A percentile compares a stretch with the other conserved stretches of the same genome.
Conservation (phyloP, 2,797 vertebrate species). For the Smutsia gigantea region DNA sequence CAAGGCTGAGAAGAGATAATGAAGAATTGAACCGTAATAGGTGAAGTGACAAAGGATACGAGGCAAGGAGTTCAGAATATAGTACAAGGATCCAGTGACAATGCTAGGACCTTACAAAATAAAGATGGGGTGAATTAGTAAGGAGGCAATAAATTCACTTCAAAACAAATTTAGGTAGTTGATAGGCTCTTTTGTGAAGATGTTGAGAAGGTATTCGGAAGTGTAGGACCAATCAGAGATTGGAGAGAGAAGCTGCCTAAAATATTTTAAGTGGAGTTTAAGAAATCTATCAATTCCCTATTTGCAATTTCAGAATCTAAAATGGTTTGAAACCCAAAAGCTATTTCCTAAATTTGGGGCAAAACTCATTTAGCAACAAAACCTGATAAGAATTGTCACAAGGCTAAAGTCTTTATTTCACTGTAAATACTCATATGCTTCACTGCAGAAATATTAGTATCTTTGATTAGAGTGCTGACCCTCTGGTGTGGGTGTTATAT, state of each 20-base stretch:
- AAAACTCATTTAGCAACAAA: slow-evolving; percentile 21
- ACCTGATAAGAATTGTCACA: neutral
- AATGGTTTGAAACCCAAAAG: neutral
- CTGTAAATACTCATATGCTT: neutral
- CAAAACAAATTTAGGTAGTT: neutral
- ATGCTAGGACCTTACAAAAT: neutral
- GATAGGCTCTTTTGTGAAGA: neutral
- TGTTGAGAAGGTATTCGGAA: neutral
- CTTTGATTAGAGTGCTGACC: neutral
- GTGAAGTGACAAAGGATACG: neutral
- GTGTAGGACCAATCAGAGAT: neutral
- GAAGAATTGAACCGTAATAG: neutral
- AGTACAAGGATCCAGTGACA: neutral
- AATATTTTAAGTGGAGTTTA: slow-evolving; percentile 21
- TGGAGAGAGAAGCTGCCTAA: neutral
- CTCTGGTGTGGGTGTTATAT: neutral
- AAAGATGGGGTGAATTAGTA: neutral
- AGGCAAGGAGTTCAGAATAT: neutral
- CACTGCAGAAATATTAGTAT: neutral
- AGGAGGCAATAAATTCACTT: neutral
- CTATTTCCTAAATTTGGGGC: neutral
- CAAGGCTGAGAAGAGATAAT: neutral
- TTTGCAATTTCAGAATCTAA: neutral
- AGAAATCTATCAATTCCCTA: neutral
- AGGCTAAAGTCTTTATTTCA: neutral